A percentile compares a stretch with the other conserved stretches of the same genome.
phyloP scores from a whole-genome alignment of 2,888 invertebrate genomes.

The Acleris emargana region DNA sequence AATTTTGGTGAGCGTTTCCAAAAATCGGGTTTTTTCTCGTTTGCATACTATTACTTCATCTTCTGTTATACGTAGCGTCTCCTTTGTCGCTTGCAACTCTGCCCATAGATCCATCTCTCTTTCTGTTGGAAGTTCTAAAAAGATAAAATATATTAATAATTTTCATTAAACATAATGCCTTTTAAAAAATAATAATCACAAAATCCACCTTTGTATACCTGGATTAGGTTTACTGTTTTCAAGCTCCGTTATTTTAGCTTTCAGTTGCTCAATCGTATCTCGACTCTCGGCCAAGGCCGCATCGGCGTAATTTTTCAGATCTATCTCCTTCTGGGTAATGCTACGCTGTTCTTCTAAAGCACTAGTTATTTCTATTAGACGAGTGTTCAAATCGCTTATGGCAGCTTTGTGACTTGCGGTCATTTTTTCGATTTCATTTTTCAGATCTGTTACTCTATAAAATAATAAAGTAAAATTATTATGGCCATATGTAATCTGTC shows the following conservation, averaged over 20 bases:
- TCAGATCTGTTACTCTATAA: slow-evolving; percentile 60
- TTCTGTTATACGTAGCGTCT: slow-evolving; percentile 66
- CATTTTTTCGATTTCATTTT: slow-evolving; percentile 63
- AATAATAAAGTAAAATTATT: background rate
- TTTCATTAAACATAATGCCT: background rate
- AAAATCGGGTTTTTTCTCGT: slow-evolving; percentile 71
- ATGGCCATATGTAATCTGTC: too few relatives aligned
- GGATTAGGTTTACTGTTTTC: slow-evolving; percentile 66
- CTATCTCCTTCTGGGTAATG: slow-evolving; percentile 52
- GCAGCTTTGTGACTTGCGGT: slow-evolving; percentile 57
- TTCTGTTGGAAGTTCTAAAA: slow-evolving; percentile 69
- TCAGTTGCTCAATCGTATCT: slow-evolving; percentile 58
- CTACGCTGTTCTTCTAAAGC: slow-evolving; percentile 57
- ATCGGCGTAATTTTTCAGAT: slow-evolving; percentile 54
- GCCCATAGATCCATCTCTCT: slow-evolving; percentile 76
- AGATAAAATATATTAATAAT: background rate
- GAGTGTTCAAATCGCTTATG: slow-evolving; percentile 57
- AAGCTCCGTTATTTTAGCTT: slow-evolving; percentile 60
- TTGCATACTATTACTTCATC: slow-evolving; percentile 70
- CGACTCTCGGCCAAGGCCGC: slow-evolving; percentile 53
- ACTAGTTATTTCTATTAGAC: slow-evolving; percentile 59
- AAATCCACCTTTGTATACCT: slow-evolving; percentile 47
- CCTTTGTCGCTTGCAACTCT: slow-evolving; percentile 74
- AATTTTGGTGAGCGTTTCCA: slow-evolving; percentile 74
- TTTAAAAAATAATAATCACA: background rate